Percentiles rank a stretch among this genome's conserved stretches.
These are phyloP conservation scores for Stylophora pistillata DNA, from an alignment of 64 coral and sea anemone species.

Conservation along the genomic window DNA sequence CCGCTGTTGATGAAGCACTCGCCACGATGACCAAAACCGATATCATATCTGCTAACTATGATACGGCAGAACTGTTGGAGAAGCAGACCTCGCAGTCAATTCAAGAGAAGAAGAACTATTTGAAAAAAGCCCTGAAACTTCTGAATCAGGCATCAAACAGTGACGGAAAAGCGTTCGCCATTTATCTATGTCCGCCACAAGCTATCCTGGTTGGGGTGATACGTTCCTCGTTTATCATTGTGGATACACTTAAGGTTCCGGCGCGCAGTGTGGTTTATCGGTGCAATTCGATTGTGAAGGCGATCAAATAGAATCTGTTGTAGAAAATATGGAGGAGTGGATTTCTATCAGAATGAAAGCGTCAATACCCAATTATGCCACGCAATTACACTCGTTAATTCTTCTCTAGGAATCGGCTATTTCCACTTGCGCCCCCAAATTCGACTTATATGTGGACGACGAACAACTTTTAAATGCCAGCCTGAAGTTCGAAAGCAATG, in stretches of 20 bases:
- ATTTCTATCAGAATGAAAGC: not conserved
- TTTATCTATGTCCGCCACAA: not conserved
- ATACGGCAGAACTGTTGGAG: conserved; percentile 10
- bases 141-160: not conserved
- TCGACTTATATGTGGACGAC: not conserved
- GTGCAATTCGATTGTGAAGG: not conserved
- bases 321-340: conserved; percentile 3
- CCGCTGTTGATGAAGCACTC: conserved; percentile 24
- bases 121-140: not conserved
- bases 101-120: conserved; percentile 35
- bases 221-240: not conserved
- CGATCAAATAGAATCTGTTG: not conserved
- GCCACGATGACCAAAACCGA: not conserved
- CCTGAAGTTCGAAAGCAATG: not conserved
- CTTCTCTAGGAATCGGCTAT: not conserved
- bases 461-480: not conserved
- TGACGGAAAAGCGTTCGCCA: conserved; percentile 11
- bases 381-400: not conserved
- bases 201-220: not conserved
- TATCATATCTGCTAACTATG: conserved; percentile 14
- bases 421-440: not conserved
- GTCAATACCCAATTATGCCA: not conserved
- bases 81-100: conserved; percentile 22
- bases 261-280: not conserved
- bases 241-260: conserved; percentile 19